Base-by-base conservation (phyloP, 2,888 invertebrate species). In the Lasioglossum oenotherae region DNA sequence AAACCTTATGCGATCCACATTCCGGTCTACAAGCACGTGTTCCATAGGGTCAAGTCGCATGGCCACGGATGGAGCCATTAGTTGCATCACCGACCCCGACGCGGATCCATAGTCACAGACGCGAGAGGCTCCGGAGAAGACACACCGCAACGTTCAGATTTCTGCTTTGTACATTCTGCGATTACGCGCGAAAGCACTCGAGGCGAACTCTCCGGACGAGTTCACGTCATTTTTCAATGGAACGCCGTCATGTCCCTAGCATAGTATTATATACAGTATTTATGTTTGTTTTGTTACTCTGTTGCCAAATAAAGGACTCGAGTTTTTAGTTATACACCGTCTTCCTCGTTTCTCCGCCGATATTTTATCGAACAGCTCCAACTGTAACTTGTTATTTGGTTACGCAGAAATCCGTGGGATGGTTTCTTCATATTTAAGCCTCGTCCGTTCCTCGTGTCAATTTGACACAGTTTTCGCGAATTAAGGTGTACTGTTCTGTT, bases 1-100 rank as follows among this genome's bases (percentile, higher is more conserved):
- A 97, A 97, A 87, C 97, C 97, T 0, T 96, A 97, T 60, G 97
- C 97, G 0, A 96, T 97, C 86, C 97, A 97, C 92, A 96, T 97
- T 73, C 97, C 97, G 0, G 96, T 97, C 23, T 97, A 97, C 93
- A 97, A 97, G 94, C 96, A 97, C 84, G 96, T 97, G 85, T 97
- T 97, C 92, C 97, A 97, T 90, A 96, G 96, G 60, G 96, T 96
- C 89, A 97, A 97, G 92, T 94, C 92, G 84, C 87, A 92, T 64
- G 84, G 69, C 23, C 83, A 88, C 74, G 89, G 89, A 23, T 88
- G 86, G 83, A 84, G 76, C 57, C 85, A 78, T 78, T 87, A 82
- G 38, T 38, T 14, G 44, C 76, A 23, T 74, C 73, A 71, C 23
- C 19, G 14, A 23, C 16, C 16, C 41, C 53, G 53, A 5, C 0